Percentiles rank a stretch among this genome's conserved stretches.
Evolutionary conservation across 1,140 invertebrate genomes (phyloP).

Genomic region (Glomeris maerens): DNA sequence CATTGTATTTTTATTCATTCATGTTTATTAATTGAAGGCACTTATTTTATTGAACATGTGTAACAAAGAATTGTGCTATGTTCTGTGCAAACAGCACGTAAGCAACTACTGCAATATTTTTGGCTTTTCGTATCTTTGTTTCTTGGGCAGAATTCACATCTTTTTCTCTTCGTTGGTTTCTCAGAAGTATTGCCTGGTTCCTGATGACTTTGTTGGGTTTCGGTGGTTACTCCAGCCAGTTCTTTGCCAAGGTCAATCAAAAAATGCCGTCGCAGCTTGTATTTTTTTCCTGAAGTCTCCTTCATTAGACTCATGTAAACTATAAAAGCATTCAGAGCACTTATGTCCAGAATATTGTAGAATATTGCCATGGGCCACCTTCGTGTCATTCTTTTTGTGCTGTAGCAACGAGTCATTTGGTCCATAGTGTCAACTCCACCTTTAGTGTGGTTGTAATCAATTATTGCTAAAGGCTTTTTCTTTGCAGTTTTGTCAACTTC

Average conservation of each 20-base stretch:
- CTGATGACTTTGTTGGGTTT: background rate
- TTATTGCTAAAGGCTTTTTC: conserved; percentile 13
- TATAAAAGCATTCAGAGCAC: conserved; percentile 6
- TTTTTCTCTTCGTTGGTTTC: background rate
- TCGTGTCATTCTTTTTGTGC: conserved; percentile 15
- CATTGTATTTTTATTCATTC: too few species aligned
- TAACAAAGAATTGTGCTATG: background rate
- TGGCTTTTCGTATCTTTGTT: background rate
- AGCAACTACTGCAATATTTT: background rate
- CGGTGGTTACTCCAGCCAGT: background rate
- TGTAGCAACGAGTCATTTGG: conserved; percentile 14
- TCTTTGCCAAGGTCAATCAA: background rate
- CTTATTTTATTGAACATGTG: too few species aligned
- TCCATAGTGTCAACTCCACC: conserved; percentile 15
- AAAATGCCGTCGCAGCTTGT: background rate
- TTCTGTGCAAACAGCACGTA: background rate
- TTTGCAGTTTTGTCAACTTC: background rate
- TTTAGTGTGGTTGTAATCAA: conserved; percentile 16
- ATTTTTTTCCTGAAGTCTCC: background rate
- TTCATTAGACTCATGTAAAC: background rate
- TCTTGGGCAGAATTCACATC: background rate
- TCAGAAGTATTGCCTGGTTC: background rate
- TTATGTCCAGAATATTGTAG: conserved; percentile 19
- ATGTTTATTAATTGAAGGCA: too few species aligned
- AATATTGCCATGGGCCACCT: conserved; percentile 19